Percentiles rank a stretch among this genome's conserved stretches.
These are phyloP conservation scores for Myopa tessellatipennis DNA, from an alignment of 2,888 invertebrate genomes.

Conservation along the genomic window DNA sequence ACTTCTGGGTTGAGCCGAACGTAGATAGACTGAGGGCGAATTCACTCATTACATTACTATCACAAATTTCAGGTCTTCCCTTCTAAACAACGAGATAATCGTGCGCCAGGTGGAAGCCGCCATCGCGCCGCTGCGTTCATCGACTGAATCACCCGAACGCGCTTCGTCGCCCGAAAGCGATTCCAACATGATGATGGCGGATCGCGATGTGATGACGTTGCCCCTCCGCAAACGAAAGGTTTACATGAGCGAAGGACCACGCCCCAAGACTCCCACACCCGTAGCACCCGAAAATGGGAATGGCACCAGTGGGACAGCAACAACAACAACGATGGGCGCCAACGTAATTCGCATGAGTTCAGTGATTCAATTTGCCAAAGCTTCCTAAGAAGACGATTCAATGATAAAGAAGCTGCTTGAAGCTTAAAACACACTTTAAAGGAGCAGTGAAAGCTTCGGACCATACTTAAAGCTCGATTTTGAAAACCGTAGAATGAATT, in stretches of 20 bases:
- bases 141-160: slow-evolving; percentile 68
- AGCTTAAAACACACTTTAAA: too few species aligned
- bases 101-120: slow-evolving; percentile 75
- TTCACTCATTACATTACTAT: not conserved
- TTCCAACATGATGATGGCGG: slow-evolving; percentile 69
- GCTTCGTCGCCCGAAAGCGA: slow-evolving; percentile 71
- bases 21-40: too few species aligned
- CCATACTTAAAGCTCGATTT: too few species aligned
- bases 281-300: not conserved
- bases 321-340: slow-evolving; percentile 47
- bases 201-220: slow-evolving; percentile 74
- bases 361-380: slow-evolving; percentile 87
- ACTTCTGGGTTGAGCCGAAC: not conserved
- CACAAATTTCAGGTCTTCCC: slow-evolving; percentile 55
- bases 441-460: too few species aligned
- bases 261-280: not conserved
- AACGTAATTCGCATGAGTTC: slow-evolving; percentile 73
- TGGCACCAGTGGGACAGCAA: slow-evolving; percentile 17
- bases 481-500: too few species aligned
- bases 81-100: slow-evolving; percentile 65
- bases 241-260: slow-evolving; percentile 76
- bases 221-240: slow-evolving; percentile 85
- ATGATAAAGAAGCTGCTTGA: too few species aligned
- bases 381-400: slow-evolving; percentile 69
- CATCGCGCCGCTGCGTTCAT: slow-evolving; percentile 73